Conservation (phyloP, 2,113 vertebrate species). For the Chaenogobius annularis region DNA sequence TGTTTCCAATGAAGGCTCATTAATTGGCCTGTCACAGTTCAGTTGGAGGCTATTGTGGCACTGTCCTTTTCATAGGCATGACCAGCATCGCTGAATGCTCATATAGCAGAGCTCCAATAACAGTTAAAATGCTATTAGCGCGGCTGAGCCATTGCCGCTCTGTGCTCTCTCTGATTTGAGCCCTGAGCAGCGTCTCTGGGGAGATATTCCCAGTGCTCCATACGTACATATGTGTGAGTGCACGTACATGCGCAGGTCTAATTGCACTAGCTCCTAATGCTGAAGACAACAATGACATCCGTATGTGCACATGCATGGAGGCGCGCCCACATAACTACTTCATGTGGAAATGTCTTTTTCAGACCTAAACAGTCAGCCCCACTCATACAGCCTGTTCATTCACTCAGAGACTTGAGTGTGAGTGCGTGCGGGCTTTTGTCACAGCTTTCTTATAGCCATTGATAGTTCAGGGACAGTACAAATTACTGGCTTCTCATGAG, state of each 20-base stretch:
- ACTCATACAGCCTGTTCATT: slow-evolving; percentile 21
- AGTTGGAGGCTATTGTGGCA: slow-evolving; percentile 89
- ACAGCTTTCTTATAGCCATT: slow-evolving; percentile 11
- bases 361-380: slow-evolving; percentile 14
- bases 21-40: slow-evolving; percentile 95
- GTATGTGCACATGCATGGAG: slow-evolving; percentile 24
- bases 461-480: slow-evolving; percentile 58
- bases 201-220: slow-evolving; percentile 65
- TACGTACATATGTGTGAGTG: slow-evolving; percentile 24
- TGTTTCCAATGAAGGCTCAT: slow-evolving; percentile 90
- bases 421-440: slow-evolving; percentile 35
- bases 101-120: slow-evolving; percentile 86
- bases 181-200: slow-evolving; percentile 84
- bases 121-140: slow-evolving; percentile 90
- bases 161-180: slow-evolving; percentile 89
- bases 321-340: not conserved
- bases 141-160: slow-evolving; percentile 82
- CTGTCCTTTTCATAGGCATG: slow-evolving; percentile 89
- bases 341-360: not conserved
- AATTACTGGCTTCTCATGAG: slow-evolving; percentile 38
- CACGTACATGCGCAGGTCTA: slow-evolving; percentile 37
- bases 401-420: slow-evolving; percentile 9
- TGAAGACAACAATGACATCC: slow-evolving; percentile 37
- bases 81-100: slow-evolving; percentile 86
- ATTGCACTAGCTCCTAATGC: slow-evolving; percentile 47